Evolutionary conservation across 2,888 invertebrate species (phyloP), one percentile per base, ranked within the genome.

Genomic region (Lordiphosa andalusiaca): DNA sequence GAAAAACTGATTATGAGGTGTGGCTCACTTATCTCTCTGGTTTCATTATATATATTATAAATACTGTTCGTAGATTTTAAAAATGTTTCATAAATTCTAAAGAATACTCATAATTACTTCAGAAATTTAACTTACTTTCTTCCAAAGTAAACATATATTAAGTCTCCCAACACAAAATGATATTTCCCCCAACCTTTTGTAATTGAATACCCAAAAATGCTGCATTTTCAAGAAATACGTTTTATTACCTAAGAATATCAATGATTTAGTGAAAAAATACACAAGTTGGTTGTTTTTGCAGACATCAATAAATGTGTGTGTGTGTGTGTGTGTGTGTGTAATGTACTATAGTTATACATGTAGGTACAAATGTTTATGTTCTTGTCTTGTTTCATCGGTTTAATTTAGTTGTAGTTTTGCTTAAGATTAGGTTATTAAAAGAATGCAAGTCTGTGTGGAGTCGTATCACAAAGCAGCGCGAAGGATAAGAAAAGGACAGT

Each of bases 221-320:
- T 16, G 16, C 6, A 9, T 19, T 16, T 60, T 52, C 42, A 55
- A 48, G 61, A 61, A 60, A 64, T 64, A 56, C 46, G 63, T 39
- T 63, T 63, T 63, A 63, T 63, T 64, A 50, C 44, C 56, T 56
- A 51, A 56, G 50, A 64, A 63, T 64, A 64, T 63, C 57, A 56
- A 46, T 56, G 63, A 40, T 37, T 47, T 36, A 46, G 65, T 56
- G 65, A 64, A 64, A 63, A 63, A 63, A 64, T 63, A 63, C 63
- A 63, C 44, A 50, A 56, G 56, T 64, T 49, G 55, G 46, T 63
- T 64, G 49, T 50, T 19, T 63, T 63, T 64, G 55, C 64, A 21
- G 63, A 62, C 49, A 62, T 62, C 39, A 62, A 62, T 63, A 61
- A 51, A 46, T 44, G 21, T 50, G 25, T 49, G 25, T 25, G 25